A percentile compares a stretch with the other conserved stretches of the same genome.
phyloP scores from a whole-genome alignment of 2,113 vertebrate species.

The Podiceps cristatus region DNA sequence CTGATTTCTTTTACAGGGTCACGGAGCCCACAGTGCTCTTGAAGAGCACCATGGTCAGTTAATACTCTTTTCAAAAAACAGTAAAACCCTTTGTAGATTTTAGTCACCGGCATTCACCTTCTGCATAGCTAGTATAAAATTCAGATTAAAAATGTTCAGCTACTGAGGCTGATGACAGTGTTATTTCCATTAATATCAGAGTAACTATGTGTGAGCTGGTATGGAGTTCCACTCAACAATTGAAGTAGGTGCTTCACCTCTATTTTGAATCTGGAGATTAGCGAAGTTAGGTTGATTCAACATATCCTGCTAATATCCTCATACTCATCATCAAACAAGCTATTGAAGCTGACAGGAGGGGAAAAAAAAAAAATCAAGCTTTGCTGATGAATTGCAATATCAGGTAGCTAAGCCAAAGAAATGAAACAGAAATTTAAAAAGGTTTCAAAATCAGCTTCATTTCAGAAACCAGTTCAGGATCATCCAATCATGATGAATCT shows the following conservation, averaged over 20 bases:
- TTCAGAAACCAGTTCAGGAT: not conserved
- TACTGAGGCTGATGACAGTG: not conserved
- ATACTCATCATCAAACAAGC: not conserved
- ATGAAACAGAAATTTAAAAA: not conserved
- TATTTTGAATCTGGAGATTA: slow-evolving; percentile 54
- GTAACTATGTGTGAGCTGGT: slow-evolving; percentile 35
- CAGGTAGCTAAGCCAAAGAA: not conserved
- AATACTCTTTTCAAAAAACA: not conserved
- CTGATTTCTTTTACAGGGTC: not conserved
- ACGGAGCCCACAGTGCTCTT: not conserved
- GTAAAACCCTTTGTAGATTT: not conserved
- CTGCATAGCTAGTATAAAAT: not conserved
- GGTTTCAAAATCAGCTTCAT: not conserved
- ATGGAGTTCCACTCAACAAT: not conserved
- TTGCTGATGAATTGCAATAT: not conserved
- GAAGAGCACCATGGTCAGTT: not conserved
- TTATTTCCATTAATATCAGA: slow-evolving; percentile 14
- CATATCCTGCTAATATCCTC: not conserved
- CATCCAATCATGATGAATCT: not conserved
- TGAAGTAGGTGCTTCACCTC: slow-evolving; percentile 44
- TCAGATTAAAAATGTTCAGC: not conserved
- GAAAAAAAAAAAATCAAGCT: not conserved
- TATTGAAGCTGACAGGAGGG: not conserved
- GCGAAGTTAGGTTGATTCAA: not conserved
- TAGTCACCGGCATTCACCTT: not conserved